A percentile compares a stretch with the other conserved stretches of the same genome.
phyloP scores from a whole-genome alignment of 2,113 vertebrate genomes.

The Myanophis thanlyinensis region DNA sequence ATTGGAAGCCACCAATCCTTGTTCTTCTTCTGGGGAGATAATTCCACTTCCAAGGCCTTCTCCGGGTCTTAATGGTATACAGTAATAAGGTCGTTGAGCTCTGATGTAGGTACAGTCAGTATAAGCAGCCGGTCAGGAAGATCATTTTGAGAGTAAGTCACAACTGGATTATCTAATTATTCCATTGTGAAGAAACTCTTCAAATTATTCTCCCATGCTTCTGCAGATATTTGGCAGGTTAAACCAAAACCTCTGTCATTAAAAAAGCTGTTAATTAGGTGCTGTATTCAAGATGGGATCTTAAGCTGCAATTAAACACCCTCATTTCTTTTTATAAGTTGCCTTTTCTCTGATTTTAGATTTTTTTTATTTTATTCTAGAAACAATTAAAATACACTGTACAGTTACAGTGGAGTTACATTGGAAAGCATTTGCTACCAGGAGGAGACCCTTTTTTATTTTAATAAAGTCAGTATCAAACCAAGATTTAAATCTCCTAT shows the following conservation, averaged over 20 bases:
- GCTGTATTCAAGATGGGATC: background rate
- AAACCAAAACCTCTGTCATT: background rate
- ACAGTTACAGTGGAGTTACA: background rate
- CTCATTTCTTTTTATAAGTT: background rate
- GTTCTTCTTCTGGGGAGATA: background rate
- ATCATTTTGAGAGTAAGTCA: background rate
- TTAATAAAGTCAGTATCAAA: background rate
- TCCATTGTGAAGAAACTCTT: background rate
- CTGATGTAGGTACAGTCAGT: background rate
- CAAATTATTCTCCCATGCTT: background rate
- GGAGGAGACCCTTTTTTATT: background rate
- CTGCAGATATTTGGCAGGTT: background rate
- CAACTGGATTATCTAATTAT: background rate
- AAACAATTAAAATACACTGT: background rate
- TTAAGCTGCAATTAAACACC: background rate
- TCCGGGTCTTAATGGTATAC: background rate
- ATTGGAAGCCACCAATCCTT: background rate
- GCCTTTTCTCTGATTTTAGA: background rate
- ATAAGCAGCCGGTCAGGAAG: background rate
- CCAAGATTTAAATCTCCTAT: background rate
- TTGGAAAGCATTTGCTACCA: background rate
- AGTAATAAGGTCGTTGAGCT: background rate
- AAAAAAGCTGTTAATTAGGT: background rate
- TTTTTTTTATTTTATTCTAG: background rate
- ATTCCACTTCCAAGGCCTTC: background rate